A percentile compares a stretch with the other conserved stretches of the same genome.
Evolutionary conservation across 2,888 invertebrate species (phyloP).

Genomic region (Agrochola lota): DNA sequence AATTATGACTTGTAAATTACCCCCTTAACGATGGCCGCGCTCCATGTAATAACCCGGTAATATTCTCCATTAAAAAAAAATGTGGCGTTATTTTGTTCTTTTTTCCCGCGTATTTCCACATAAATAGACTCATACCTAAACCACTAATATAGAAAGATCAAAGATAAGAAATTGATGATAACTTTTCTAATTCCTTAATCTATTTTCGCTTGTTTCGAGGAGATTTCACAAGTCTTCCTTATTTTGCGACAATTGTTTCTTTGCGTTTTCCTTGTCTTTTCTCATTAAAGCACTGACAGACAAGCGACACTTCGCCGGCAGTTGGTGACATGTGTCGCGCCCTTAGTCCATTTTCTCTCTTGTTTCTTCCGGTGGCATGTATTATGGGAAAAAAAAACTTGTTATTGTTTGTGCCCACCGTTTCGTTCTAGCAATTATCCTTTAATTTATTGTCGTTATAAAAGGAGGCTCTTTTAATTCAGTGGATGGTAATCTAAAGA

Average conservation of each 20-base stretch:
- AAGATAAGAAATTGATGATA: background rate
- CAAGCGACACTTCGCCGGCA: constrained; percentile 5
- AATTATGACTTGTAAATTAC: no score
- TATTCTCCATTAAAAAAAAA: no score
- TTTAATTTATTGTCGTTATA: background rate
- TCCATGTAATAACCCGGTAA: no score
- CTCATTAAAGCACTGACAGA: constrained; percentile 34
- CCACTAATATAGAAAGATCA: background rate
- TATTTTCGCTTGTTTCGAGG: background rate
- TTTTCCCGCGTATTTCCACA: no score
- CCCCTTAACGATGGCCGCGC: no score
- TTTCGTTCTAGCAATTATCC: background rate
- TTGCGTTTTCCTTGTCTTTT: background rate
- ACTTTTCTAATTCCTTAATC: background rate
- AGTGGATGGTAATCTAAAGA: background rate
- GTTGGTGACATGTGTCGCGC: constrained; percentile 28
- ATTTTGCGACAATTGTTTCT: background rate
- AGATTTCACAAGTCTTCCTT: background rate
- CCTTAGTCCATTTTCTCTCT: constrained; percentile 13
- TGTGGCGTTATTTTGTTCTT: no score
- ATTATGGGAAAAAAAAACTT: background rate
- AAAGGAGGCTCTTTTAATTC: background rate
- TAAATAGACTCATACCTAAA: background rate
- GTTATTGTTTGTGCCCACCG: no score
- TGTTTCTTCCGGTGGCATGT: background rate